phyloP scores from a whole-genome alignment of 2,888 invertebrate genomes.

The Trisateles emortualis region DNA sequence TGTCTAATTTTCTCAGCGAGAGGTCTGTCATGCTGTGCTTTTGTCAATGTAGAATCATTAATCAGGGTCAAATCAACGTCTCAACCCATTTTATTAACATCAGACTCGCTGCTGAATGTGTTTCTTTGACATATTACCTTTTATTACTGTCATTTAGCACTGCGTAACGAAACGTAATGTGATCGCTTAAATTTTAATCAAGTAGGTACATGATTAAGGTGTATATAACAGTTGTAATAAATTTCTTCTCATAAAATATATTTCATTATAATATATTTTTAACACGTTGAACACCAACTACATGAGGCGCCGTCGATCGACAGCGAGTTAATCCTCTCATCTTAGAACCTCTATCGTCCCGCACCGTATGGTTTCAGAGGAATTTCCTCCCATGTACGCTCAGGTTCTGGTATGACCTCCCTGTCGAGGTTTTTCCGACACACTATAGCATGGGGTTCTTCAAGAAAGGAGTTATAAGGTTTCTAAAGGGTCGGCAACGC shows the following conservation, averaged over 20 bases:
- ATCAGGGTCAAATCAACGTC: slow-evolving; percentile 76
- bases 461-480: too few species aligned
- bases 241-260: too few species aligned
- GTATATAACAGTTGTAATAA: neutral
- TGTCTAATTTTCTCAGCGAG: slow-evolving; percentile 78
- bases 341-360: too few species aligned
- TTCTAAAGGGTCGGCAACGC: too few species aligned
- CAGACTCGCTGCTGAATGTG: slow-evolving; percentile 60
- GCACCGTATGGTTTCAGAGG: too few species aligned
- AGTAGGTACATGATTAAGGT: neutral
- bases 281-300: neutral
- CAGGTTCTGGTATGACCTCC: too few species aligned
- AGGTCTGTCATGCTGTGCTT: slow-evolving; percentile 71
- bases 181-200: neutral
- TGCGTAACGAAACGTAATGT: neutral
- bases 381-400: too few species aligned
- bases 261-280: too few species aligned
- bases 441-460: too few species aligned
- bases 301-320: too few species aligned
- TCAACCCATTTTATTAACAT: slow-evolving; percentile 63
- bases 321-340: too few species aligned
- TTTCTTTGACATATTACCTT: slow-evolving; percentile 23
- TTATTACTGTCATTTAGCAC: slow-evolving; percentile 18
- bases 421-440: too few species aligned
- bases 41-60: slow-evolving; percentile 77